Evolutionary conservation across 2,888 invertebrate species (phyloP), one percentile per base, ranked within the genome.

Genomic region (Drosophila rubida): DNA sequence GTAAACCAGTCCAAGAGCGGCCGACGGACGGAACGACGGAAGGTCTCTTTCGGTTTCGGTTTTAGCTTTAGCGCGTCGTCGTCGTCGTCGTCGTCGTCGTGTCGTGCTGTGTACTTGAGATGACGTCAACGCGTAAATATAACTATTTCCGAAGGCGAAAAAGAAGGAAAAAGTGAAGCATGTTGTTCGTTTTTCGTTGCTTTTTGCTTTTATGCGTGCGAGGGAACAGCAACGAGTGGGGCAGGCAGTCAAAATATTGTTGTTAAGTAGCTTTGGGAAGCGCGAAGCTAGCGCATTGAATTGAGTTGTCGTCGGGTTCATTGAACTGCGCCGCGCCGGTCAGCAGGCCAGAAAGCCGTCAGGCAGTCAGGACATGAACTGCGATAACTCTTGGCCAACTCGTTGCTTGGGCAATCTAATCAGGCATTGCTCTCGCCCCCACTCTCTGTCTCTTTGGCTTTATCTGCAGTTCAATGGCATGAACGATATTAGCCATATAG

Each of bases 91-190:
- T n/a, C n/a, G n/a, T n/a, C n/a, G 30, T 11, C 30, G 35, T 35
- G 35, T 35, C 13, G 35, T 35, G 30, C 6, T 9, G 35, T 35
- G 58, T 75, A 54, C 62, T 51, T 66, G 63, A 65, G 58, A 68
- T 82, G 81, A 82, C 81, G 81, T 82, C 84, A 82, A 77, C 78
- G 67, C 69, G 62, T 75, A 78, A 71, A 78, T 83, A 84, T 84
- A 84, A 83, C 80, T 83, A 81, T 78, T 81, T 75, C 58, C 65
- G 57, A 59, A 78, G 61, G 64, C 39, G 41, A 60, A 64, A 55
- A 58, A 65, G 45, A 50, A 46, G 59, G 63, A 63, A 64, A 60
- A 81, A 78, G 55, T 64, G 65, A 65, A 55, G 65, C 75, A 78
- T 78, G 75, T n/a, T n/a, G n/a, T n/a, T n/a, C n/a, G n/a, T n/a